A percentile compares a stretch with the other conserved stretches of the same genome.
These are phyloP conservation scores for Anguilla japonica DNA, from an alignment of 2,113 vertebrate species.

Conservation along the genomic window DNA sequence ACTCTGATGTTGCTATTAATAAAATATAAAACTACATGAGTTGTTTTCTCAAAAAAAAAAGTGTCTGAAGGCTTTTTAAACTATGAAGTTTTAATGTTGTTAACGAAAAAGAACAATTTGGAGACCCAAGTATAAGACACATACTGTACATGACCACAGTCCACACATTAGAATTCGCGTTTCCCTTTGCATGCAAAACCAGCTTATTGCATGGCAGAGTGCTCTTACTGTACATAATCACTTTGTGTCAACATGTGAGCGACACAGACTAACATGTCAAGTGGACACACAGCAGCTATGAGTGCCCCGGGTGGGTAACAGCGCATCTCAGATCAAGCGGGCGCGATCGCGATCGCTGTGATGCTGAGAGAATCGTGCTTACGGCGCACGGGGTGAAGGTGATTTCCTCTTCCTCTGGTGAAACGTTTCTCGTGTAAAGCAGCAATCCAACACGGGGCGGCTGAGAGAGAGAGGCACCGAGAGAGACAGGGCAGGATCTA, in stretches of 20 bases:
- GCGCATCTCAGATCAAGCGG: neutral
- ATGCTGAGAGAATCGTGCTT: neutral
- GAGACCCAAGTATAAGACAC: constrained; percentile 48
- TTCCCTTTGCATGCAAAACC: neutral
- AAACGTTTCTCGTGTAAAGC: neutral
- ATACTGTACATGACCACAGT: neutral
- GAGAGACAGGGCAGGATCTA: neutral
- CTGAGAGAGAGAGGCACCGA: neutral
- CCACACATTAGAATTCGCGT: neutral
- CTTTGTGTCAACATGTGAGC: neutral
- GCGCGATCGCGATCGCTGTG: neutral
- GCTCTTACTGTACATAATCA: neutral
- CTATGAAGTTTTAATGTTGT: constrained; percentile 34
- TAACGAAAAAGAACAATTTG: constrained; percentile 38
- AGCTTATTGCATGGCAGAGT: neutral
- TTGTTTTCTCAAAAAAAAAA: constrained; percentile 42
- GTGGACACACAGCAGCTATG: neutral
- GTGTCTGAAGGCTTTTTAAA: constrained; percentile 53
- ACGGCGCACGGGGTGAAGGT: neutral
- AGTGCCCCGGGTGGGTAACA: neutral
- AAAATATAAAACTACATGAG: constrained; percentile 73
- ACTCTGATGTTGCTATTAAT: constrained; percentile 92
- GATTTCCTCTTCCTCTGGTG: neutral
- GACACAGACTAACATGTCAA: neutral
- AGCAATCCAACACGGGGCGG: neutral